These are phyloP conservation scores for Fukomys damarensis DNA, from an alignment of 2,113 vertebrate genomes.

Conservation along the genomic window DNA sequence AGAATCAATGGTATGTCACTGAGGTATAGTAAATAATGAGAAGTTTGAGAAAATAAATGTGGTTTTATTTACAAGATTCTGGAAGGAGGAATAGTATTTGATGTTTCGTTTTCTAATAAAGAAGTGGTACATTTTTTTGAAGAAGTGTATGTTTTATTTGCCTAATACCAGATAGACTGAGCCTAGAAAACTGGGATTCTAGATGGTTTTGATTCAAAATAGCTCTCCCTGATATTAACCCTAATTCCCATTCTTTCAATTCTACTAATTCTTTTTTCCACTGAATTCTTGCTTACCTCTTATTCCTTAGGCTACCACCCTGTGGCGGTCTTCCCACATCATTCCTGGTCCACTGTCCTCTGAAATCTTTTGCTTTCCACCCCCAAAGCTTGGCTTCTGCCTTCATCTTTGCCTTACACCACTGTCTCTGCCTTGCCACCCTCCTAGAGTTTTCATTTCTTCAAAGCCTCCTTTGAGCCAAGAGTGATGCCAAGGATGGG, in stretches of 20 bases:
- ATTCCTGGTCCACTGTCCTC: not conserved
- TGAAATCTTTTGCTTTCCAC: not conserved
- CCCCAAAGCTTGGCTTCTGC: not conserved
- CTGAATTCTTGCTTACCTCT: not conserved
- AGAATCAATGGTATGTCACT: not conserved
- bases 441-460: not conserved
- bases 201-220: not conserved
- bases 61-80: slow-evolving; percentile 35
- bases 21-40: not conserved
- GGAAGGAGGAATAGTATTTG: not conserved
- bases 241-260: not conserved
- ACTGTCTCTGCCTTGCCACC: not conserved
- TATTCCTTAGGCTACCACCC: not conserved
- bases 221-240: not conserved
- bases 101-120: slow-evolving; percentile 37
- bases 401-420: not conserved
- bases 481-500: not conserved
- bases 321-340: not conserved
- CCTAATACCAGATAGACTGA: not conserved
- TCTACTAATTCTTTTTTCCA: not conserved
- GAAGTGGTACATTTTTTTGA: not conserved
- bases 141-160: too few species aligned
- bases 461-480: not conserved
- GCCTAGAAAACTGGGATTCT: not conserved
- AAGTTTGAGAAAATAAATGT: not conserved